Base-by-base conservation (phyloP, 92 coral and sea anemone genomes). In the Bergia puertoricense region DNA sequence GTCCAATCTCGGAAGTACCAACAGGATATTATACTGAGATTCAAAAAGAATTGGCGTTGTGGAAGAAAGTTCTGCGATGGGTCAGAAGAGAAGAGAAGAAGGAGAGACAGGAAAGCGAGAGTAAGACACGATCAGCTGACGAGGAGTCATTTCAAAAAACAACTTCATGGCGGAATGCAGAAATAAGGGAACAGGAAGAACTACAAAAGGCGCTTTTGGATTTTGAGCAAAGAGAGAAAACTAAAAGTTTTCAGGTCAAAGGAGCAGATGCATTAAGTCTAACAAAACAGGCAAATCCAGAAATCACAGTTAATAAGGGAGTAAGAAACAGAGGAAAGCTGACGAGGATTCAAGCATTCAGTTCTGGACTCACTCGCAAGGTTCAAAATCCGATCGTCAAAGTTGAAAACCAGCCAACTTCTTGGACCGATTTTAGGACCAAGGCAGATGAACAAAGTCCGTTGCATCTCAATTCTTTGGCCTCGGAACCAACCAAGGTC, bases 81-180 rank as follows among this genome's bases (percentile, higher is more conserved):
- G 44, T 84, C 20, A 84, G 48, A 48, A 10, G 11, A 11, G 67
- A 84, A 84, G 79, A 84, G 45, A 74, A 71, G 13, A 71, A 84
- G 9, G 18, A 22, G 13, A 57, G 7, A 8, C 44, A 83, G 73
- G 38, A 69, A 2, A 68, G 51, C 14, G 38, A 84, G 23, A n/a
- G 0, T 4, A 48, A 71, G 41, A 10, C 14, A 45, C 9, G 13
- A 23, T 45, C 87, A 45, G 36, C 56, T 6, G 75, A 84, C 41
- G 9, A 5, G 37, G 87, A 84, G 23, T 36, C 45, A 0, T 30
- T 2, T 6, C 23, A 9, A 2, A 79, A 84, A 45, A 13, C 41
- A 14, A n/a, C 7, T 46, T 84, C 87, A 11, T 84, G 87, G 87
- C 75, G 46, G 23, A 84, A 48, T 30, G 87, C 87, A 23, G 87